Base-by-base conservation (phyloP, 2,113 vertebrate species). In the Phocoena phocoena region DNA sequence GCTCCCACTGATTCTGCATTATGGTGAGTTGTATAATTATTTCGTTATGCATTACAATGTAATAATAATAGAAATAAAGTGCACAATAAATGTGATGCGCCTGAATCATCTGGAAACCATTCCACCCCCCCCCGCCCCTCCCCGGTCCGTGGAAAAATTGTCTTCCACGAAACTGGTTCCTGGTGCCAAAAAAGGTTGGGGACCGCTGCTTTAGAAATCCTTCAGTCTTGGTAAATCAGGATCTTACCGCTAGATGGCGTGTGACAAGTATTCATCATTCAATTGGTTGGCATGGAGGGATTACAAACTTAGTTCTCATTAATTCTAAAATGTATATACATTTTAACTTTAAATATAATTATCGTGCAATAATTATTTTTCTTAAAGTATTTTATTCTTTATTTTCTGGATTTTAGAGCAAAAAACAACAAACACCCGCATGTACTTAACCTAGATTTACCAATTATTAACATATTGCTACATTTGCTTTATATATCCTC, bases 221-320 rank as follows among this genome's bases (percentile, higher is more conserved):
- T 93, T 55, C 63, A 15, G 38, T 71, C 20, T 41, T 74, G 65
- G 70, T 76, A 91, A 83, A 47, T 92, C 63, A 50, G 74, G 4
- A 96, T 79, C 44, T 87, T 33, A 83, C 84, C 94, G 96, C 93
- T 95, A 97, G 97, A 63, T 96, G 97, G 92, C 63, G 14, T 44
- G 70, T 96, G 90, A 80, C 50, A 88, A 93, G 82, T 85, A 68
- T 5, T 83, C 14, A 70, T 88, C 65, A 44, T 85, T 33, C 84
- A 63, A 17, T 80, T 70, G 58, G 31, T 88, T 53, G 53, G 8
- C n/a, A 87, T 55, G 55, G 88, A 84, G 14, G 44, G 31, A 90
- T 89, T 89, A 76, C 47, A 88, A 84, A 96, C 23, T 17, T 83
- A 63, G 70, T 79, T 71, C 38, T 62, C 26, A 41, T 81, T 76